A percentile compares a stretch with the other conserved stretches of the same genome.
These are phyloP conservation scores for Struthidea cinerea DNA, from an alignment of 2,113 vertebrate genomes.

Conservation along the genomic window DNA sequence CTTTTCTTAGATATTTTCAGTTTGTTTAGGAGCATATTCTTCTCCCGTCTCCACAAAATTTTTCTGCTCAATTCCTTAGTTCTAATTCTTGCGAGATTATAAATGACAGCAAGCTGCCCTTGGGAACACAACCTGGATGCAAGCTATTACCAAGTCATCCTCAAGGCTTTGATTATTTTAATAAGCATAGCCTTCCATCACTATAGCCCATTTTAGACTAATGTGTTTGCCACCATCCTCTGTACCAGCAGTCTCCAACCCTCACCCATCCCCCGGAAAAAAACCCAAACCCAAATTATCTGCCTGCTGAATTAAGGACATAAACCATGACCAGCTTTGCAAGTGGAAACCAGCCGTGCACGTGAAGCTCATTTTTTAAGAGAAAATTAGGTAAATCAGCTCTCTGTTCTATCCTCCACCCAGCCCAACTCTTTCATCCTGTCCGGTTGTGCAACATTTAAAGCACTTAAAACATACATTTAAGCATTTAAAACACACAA, in stretches of 20 bases:
- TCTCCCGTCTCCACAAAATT: not conserved
- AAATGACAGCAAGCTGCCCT: not conserved
- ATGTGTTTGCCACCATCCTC: not conserved
- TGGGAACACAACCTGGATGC: not conserved
- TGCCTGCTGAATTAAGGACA: not conserved
- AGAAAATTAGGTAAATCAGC: not conserved
- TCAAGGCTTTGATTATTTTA: not conserved
- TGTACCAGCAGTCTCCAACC: rapidly evolving
- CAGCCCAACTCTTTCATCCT: not conserved
- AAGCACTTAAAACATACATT: not conserved
- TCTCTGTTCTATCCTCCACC: not conserved
- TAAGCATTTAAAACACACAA: not conserved
- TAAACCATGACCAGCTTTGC: not conserved
- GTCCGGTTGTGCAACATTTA: not conserved
- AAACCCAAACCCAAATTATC: not conserved
- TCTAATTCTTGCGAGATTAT: not conserved
- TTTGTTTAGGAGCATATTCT: not conserved
- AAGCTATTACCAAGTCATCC: not conserved
- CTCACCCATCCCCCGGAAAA: rapidly evolving
- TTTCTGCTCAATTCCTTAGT: not conserved
- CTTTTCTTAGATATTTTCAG: not conserved
- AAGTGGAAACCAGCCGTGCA: not conserved
- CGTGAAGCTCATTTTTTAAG: rapidly evolving
- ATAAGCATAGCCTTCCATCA: not conserved
- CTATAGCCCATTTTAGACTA: not conserved